Evolutionary conservation across 1,140 invertebrate genomes (phyloP), one percentile per base, ranked within the genome.

Genomic region (Drosophila parabipectinata): DNA sequence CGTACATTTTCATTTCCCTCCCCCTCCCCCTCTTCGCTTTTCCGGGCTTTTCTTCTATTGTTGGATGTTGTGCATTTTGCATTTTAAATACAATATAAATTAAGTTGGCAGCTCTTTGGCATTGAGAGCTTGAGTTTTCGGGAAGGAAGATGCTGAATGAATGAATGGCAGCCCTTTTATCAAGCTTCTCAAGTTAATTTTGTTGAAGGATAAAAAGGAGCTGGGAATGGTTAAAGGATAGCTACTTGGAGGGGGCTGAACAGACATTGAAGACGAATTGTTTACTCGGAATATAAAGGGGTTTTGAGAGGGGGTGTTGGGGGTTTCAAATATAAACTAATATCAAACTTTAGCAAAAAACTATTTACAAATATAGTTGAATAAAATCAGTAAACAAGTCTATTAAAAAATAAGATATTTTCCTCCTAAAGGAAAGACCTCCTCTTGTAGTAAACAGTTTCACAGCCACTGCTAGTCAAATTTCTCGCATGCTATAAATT

Each of bases 71-170:
- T 44, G 55, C 61, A 71, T 71, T 80, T 78, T 80, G 81, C 81
- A 80, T 85, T 60, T 81, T 73, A 79, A 84, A 84, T 84, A 64
- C 64, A 74, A 87, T 80, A 83, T 83, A 88, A 88, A 88, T 88
- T 88, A 73, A 88, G 83, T 71, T 88, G 83, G 63, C 82, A 87
- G 81, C 81, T 62, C 68, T 56, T 55, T 58, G 66, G 50, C 48
- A 80, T 66, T 72, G 51, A 37, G 44, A 61, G 14, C 10, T 67
- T 68, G 47, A 72, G 84, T 80, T 77, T 74, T 79, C 81, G 63
- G 45, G 5, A 7, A 44, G 14, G 51, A 44, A 64, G 61, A 54
- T 32, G 59, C 54, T 41, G 63, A 81, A 45, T 81, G 82, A 72
- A 68, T 84, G 76, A 73, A 78, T 66, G 71, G 60, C 53, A 62